Conservation (phyloP, 2,888 invertebrate genomes). For the Aphodius sticticus region DNA sequence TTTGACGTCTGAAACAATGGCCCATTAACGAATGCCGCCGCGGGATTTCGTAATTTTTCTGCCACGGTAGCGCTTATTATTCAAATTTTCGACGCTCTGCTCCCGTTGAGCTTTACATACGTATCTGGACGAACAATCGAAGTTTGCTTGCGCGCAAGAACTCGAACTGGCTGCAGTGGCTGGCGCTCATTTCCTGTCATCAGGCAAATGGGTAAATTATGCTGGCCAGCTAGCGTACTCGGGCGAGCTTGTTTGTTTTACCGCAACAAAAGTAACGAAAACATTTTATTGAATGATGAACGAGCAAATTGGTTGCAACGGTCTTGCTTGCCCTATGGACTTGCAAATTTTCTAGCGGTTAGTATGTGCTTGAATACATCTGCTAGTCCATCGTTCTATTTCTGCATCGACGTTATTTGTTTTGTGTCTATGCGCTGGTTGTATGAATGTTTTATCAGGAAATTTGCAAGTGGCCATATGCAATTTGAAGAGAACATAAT, state of each 20-base stretch:
- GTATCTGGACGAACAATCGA: not conserved
- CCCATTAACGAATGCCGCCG: not conserved
- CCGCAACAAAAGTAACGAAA: slow-evolving; percentile 4
- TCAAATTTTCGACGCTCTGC: not conserved
- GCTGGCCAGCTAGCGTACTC: not conserved
- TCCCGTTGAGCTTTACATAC: not conserved
- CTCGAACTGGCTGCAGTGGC: not conserved
- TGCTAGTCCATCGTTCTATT: no score
- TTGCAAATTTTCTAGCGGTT: no score
- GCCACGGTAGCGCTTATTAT: not conserved
- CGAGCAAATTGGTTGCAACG: not conserved
- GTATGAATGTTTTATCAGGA: no score
- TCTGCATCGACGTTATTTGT: no score
- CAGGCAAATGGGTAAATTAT: not conserved
- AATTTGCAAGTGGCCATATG: no score
- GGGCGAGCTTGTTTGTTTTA: not conserved
- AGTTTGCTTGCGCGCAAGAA: not conserved
- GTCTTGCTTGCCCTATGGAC: not conserved
- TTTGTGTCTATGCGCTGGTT: no score
- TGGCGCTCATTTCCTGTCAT: slow-evolving; percentile 4
- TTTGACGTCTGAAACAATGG: not conserved
- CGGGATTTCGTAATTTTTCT: no score
- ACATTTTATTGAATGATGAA: not conserved
- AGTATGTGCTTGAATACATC: no score
- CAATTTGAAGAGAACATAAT: no score